Conservation (phyloP, 35 echinoderm and acorn worm genomes). For the Hemicentrotus pulcherrimus region DNA sequence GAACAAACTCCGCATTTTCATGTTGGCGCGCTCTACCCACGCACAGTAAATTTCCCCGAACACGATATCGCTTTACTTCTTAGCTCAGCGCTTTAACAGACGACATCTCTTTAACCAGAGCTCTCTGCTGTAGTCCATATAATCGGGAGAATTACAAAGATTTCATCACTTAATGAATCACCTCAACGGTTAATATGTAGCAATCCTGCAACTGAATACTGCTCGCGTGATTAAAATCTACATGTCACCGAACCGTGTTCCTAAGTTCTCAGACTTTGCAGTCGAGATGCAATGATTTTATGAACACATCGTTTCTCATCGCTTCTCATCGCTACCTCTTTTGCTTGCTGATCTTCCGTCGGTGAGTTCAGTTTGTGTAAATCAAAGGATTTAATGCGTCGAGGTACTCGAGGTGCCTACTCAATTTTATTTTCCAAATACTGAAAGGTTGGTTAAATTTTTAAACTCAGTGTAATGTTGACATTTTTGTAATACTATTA, state of each 20-base stretch:
- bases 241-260: background rate
- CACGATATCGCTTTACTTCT: background rate
- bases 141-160: background rate
- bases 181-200: background rate
- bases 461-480: background rate
- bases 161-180: background rate
- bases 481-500: background rate
- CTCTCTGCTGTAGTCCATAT: background rate
- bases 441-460: background rate
- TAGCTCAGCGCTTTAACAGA: background rate
- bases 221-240: background rate
- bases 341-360: background rate
- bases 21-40: background rate
- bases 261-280: background rate
- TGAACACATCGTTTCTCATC: background rate
- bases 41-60: background rate
- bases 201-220: background rate
- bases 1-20: background rate
- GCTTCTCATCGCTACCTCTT: background rate
- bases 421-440: background rate
- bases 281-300: background rate
- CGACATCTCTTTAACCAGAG: background rate
- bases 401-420: background rate
- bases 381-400: background rate
- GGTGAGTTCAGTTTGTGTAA: background rate